Conservation (phyloP, 2,888 invertebrate species). For the Dyspetes luteomarginatus region DNA sequence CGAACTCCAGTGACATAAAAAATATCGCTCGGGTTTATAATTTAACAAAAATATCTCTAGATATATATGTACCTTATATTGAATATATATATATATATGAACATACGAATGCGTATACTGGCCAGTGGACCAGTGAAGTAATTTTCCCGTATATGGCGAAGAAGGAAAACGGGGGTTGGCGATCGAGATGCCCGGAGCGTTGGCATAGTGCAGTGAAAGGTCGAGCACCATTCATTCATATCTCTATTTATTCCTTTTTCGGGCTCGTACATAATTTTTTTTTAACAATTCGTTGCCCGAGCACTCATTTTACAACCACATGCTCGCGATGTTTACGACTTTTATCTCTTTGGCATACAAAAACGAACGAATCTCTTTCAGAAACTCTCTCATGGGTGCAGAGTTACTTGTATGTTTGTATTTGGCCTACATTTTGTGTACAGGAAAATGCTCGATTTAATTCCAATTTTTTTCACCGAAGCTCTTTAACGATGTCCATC, state of each 20-base stretch:
- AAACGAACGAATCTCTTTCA: neutral
- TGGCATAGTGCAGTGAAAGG: conserved; percentile 33
- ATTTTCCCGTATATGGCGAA: too few relatives aligned
- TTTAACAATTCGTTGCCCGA: neutral
- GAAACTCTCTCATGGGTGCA: neutral
- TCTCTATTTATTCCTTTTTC: conserved; percentile 45
- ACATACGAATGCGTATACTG: too few relatives aligned
- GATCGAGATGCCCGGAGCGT: too few relatives aligned
- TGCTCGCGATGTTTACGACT: neutral
- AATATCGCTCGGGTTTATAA: too few relatives aligned
- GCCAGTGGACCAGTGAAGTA: too few relatives aligned
- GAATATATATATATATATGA: too few relatives aligned
- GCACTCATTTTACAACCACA: neutral
- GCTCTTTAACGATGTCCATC: neutral
- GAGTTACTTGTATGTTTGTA: neutral
- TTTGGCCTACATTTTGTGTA: neutral
- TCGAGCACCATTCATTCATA: conserved; percentile 53
- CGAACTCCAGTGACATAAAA: too few relatives aligned
- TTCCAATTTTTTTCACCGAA: neutral
- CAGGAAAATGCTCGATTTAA: neutral
- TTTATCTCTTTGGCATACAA: conserved; percentile 7
- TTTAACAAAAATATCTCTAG: too few relatives aligned
- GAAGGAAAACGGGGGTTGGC: too few relatives aligned
- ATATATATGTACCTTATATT: too few relatives aligned
- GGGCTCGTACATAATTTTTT: conserved; percentile 8